Base-by-base conservation (phyloP, 2,113 vertebrate species). In the Eudorcas thomsonii region DNA sequence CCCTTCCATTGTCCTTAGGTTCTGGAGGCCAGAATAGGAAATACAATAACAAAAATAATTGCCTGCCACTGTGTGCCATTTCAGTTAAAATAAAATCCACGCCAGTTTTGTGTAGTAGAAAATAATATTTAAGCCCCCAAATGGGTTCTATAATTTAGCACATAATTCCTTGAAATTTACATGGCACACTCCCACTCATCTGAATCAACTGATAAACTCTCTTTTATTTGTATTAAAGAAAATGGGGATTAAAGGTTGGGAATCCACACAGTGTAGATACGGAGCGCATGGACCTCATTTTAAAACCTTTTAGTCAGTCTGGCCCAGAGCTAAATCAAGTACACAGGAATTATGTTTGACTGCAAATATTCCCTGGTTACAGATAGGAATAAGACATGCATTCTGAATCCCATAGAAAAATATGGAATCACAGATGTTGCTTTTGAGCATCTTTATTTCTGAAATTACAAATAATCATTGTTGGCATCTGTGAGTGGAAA, bases 191-290 rank as follows among this genome's bases (percentile, higher is more conserved):
- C 98, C 80, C 89, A 97, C 93, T 97, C 97, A 98, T 97, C 97
- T 98, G 97, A 98, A 95, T 97, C 97, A 95, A 96, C 94, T 97
- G 97, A 98, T 98, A 98, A 98, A 98, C 94, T 95, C 97, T 92
- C 97, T 97, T 98, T 98, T 98, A 98, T 98, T 98, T 98, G 97
- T 97, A 98, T 98, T 98, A 98, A 98, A 97, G 80, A 97, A 98
- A 97, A 98, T 97, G 98, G 96, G 97, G 94, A 98, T 98, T 98
- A 98, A 98, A 98, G 97, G 98, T 95, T n/a, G 39, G 91, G 96
- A 96, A 95, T 98, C 97, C 92, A 97, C 85, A 88, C 43, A 96
- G 0, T 15, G 67, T 57, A 98, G 97, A 93, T 85, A 81, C 25
- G 0, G 5, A 93, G 85, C 90, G 89, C 64, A 7, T 0, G 39